A percentile compares a stretch with the other conserved stretches of the same genome.
Evolutionary conservation across 23 tunicate genomes (phyloP).

Genomic region (Clavelina lepadiformis): DNA sequence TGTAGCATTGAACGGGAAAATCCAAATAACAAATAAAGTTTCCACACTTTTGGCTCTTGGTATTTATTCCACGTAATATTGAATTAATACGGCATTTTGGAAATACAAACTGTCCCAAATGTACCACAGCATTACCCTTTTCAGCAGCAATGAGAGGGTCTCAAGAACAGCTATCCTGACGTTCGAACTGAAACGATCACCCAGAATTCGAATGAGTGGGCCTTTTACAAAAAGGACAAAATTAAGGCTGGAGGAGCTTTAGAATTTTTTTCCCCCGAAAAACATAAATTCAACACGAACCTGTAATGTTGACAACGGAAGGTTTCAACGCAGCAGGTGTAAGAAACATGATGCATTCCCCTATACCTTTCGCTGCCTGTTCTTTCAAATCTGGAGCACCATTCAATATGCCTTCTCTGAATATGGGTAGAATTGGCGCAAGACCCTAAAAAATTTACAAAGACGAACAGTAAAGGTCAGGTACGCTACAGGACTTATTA

Average conservation of each 20-base stretch:
- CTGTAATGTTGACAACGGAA: slow-evolving; percentile 79
- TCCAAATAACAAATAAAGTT: no score
- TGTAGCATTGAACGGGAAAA: no score
- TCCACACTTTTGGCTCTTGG: no score
- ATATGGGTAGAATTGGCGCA: slow-evolving; percentile 68
- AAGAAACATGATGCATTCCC: slow-evolving; percentile 59
- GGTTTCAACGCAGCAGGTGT: slow-evolving; percentile 87
- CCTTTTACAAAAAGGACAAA: slow-evolving; percentile 26
- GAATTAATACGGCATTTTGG: no score
- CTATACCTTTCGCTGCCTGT: slow-evolving; percentile 63
- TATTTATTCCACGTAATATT: no score
- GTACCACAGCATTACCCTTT: no score
- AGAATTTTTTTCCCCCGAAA: no score
- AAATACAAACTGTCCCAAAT: no score
- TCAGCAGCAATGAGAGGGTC: slow-evolving; percentile 54
- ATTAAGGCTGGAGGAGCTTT: background rate
- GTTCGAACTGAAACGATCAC: slow-evolving; percentile 80
- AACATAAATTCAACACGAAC: no score
- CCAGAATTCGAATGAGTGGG: slow-evolving; percentile 92
- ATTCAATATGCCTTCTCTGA: slow-evolving; percentile 82
- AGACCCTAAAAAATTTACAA: slow-evolving; percentile 54
- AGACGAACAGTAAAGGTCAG: background rate
- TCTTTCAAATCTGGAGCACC: slow-evolving; percentile 92
- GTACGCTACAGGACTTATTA: no score
- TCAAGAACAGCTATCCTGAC: slow-evolving; percentile 80